These are phyloP conservation scores for Plodia interpunctella DNA, from an alignment of 1,140 invertebrate species.

Conservation along the genomic window DNA sequence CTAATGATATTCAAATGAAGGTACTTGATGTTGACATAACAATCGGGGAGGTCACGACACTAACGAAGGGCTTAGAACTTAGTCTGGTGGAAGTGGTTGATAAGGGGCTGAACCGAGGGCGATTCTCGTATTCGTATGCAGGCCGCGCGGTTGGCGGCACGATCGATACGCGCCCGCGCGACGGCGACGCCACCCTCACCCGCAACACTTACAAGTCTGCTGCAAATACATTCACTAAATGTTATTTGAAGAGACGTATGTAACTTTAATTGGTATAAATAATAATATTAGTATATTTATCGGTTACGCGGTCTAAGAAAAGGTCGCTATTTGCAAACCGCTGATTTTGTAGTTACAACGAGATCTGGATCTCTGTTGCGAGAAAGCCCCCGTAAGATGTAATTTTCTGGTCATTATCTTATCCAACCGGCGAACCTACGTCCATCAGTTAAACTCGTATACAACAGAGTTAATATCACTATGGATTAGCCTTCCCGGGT, in stretches of 20 bases:
- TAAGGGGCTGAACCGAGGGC: constrained; percentile 60
- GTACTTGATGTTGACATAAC: constrained; percentile 33
- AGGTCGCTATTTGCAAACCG: background rate
- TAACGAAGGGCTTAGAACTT: constrained; percentile 56
- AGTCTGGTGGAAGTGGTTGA: constrained; percentile 51
- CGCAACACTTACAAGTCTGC: constrained; percentile 41
- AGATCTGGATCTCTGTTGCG: constrained; percentile 5
- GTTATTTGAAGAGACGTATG: constrained; percentile 30
- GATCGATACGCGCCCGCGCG: constrained; percentile 74
- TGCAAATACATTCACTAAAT: constrained; percentile 42
- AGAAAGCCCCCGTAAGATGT: constrained; percentile 16
- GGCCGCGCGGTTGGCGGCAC: constrained; percentile 52
- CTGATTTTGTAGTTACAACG: background rate
- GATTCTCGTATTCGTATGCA: constrained; percentile 70
- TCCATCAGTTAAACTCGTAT: constrained; percentile 7
- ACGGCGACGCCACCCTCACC: constrained; percentile 56
- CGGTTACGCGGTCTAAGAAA: too few species aligned
- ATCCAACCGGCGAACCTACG: constrained; percentile 8
- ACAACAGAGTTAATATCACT: background rate
- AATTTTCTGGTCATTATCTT: constrained; percentile 28
- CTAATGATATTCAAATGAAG: background rate
- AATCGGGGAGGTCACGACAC: constrained; percentile 49
- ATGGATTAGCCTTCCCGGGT: too few species aligned
- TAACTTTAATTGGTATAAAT: too few species aligned
- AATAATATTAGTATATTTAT: too few species aligned